Base-by-base conservation (phyloP, 2,113 vertebrate species). In the Corythornis madagascariensis region DNA sequence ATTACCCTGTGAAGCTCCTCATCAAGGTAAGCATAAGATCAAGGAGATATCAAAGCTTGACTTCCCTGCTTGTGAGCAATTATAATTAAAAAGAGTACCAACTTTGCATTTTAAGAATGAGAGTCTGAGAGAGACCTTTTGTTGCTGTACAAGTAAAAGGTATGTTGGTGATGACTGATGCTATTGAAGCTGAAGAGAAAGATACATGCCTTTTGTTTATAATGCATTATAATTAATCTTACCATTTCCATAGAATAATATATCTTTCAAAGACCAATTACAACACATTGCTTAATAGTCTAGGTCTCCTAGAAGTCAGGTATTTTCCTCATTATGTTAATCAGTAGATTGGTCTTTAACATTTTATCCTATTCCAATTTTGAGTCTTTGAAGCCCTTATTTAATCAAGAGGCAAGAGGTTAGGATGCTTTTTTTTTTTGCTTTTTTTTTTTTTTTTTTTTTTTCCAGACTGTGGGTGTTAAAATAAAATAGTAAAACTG, bases 391-490 rank as follows among this genome's bases (percentile, higher is more conserved):
- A 71, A 50, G 47, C 31, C 6, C 20, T 67, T 75, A 40, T 71
- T 92, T 70, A 92, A 94, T 90, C 63, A 83, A 69, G 21, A 65
- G 18, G 28, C 24, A 45, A 45, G 43, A 45, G 70, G 56, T 45
- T 47, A 75, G 56, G 31, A 7, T 28, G 18, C 43, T 45, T 45
- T 45, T 50, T 71, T 83, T 50, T 11, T 60, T 29, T 7, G 26
- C 5, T 71, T 83, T 50, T 11, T 60, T 29, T 7, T 31, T 6
- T 60, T 22, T 26, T 10, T 56, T 20, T 21, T 48, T 20, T 12
- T 29, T 38, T 20, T 38, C 8, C 12, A 38, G 9, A 38, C 5
- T n/a, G 16, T 61, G 11, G 20, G 16, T 78, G 28, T 74, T 83
- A 61, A 80, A 93, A 80, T 29, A 76, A 67, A 71, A 81, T 47